Evolutionary conservation across 1,140 invertebrate species (phyloP).

Genomic region (Theocolax elegans): DNA sequence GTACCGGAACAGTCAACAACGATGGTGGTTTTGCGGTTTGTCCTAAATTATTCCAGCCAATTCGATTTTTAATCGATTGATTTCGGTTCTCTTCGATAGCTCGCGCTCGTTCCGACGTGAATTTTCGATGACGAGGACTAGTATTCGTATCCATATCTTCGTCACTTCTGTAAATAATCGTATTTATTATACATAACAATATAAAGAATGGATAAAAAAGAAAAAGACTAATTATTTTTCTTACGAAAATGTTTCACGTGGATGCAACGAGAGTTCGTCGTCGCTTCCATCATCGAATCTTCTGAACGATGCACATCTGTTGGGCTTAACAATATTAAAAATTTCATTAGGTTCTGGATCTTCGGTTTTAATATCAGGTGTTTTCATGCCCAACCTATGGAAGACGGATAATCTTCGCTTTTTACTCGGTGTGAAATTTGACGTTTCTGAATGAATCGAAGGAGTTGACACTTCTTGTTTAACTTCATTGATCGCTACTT

Average conservation of each 20-base stretch:
- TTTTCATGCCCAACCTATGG: slow-evolving; percentile 1
- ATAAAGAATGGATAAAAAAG: neutral
- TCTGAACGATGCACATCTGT: neutral
- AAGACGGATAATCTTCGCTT: neutral
- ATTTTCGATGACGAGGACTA: slow-evolving; percentile 30
- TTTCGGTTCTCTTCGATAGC: neutral
- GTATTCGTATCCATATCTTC: neutral
- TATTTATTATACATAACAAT: neutral
- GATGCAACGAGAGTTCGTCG: slow-evolving; percentile 6
- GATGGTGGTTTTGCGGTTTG: neutral
- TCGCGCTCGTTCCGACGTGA: slow-evolving; percentile 8
- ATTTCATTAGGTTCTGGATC: neutral
- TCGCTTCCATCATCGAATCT: slow-evolving; percentile 3
- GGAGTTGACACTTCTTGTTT: neutral
- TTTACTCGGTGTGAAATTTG: neutral
- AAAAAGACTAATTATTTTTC: neutral
- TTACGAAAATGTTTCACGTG: slow-evolving; percentile 22
- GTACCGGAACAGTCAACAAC: too few species aligned
- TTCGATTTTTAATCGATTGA: slow-evolving; percentile 5
- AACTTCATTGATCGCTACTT: neutral
- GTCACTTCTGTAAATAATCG: slow-evolving; percentile 2
- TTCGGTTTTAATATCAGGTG: neutral
- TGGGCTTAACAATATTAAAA: neutral
- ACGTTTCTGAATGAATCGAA: neutral
- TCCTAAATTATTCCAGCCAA: neutral